A percentile compares a stretch with the other conserved stretches of the same genome.
Conservation (phyloP, 1,140 invertebrate genomes). For the Triops longicaudatus region DNA sequence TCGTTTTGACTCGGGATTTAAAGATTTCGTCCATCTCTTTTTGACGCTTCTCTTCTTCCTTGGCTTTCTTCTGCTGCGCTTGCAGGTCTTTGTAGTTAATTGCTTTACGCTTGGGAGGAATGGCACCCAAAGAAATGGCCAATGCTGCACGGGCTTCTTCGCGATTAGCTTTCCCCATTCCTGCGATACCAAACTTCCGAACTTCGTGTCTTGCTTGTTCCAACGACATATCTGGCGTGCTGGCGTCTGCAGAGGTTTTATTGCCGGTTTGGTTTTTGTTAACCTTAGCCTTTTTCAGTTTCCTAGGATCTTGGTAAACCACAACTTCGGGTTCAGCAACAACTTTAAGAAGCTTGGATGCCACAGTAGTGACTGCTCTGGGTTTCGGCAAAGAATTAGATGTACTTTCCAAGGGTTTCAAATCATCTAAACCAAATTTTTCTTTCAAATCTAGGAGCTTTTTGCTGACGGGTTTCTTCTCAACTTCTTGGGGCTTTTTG, state of each 20-base stretch:
- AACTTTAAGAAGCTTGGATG: background rate
- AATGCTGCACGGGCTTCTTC: conserved; percentile 49
- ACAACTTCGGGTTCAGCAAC: conserved; percentile 16
- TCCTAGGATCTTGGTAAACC: conserved; percentile 20
- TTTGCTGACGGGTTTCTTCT: background rate
- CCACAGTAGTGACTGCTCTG: background rate
- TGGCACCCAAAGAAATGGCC: conserved; percentile 53
- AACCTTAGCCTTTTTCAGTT: conserved; percentile 17
- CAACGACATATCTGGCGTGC: conserved; percentile 16
- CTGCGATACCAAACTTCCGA: conserved; percentile 54
- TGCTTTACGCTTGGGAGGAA: conserved; percentile 47
- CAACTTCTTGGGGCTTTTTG: background rate
- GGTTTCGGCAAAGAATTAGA: background rate
- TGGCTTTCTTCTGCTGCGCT: conserved; percentile 38
- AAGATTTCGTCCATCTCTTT: conserved; percentile 28
- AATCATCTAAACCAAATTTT: background rate
- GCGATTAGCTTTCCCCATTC: conserved; percentile 47
- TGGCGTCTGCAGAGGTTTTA: background rate
- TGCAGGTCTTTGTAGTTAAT: conserved; percentile 50
- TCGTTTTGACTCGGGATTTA: background rate
- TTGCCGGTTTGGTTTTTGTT: background rate
- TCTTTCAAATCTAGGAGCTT: background rate
- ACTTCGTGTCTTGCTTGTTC: conserved; percentile 42
- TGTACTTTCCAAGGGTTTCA: background rate
- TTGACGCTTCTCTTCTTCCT: conserved; percentile 35